Base-by-base conservation (phyloP, 1,140 invertebrate species). In the Tenebrio molitor region DNA sequence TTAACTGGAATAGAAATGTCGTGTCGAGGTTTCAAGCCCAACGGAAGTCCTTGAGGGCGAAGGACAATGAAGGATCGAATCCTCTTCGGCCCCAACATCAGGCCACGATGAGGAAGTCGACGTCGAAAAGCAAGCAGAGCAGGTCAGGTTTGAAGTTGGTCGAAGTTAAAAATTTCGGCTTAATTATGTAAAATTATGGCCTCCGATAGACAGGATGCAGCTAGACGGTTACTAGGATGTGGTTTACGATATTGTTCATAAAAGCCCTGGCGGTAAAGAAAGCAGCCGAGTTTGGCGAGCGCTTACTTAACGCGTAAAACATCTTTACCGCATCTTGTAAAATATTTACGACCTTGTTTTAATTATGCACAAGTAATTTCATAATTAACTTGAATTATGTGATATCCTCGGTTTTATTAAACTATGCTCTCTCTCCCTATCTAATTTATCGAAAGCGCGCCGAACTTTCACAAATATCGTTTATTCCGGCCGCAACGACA, bases 261-360 rank as follows among this genome's bases (percentile, higher is more conserved):
- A 58, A 58, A 58, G 50, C 50, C 23, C 16, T 14, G 5, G 1
- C 23, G 50, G 50, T 58, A 58, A 58, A 58, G 50, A 58, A 53
- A 58, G 50, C 46, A 46, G 3, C 23, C 50, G 12, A 58, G 50
- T 58, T 58, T 29, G 50, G 50, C 50, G 50, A 58, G 50, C 50
- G 23, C 50, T 58, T 58, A 58, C 50, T 70, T 71, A 64, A 64
- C 25, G 25, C 69, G 36, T 71, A 71, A 71, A 71, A 64, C 69
- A 71, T 71, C 69, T 71, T 71, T 64, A 71, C 69, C 69, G 69
- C 69, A 42, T 65, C 29, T 71, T 64, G 58, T 69, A 71, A 71
- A 71, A 71, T 71, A 71, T 71, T 63, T 64, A 71, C 50, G 69
- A 14, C 14, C 69, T n/a, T 64, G 69, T 71, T 71, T 71, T 71